Evolutionary conservation across 2,888 invertebrate species (phyloP).

Genomic region (Zelleria hepariella): DNA sequence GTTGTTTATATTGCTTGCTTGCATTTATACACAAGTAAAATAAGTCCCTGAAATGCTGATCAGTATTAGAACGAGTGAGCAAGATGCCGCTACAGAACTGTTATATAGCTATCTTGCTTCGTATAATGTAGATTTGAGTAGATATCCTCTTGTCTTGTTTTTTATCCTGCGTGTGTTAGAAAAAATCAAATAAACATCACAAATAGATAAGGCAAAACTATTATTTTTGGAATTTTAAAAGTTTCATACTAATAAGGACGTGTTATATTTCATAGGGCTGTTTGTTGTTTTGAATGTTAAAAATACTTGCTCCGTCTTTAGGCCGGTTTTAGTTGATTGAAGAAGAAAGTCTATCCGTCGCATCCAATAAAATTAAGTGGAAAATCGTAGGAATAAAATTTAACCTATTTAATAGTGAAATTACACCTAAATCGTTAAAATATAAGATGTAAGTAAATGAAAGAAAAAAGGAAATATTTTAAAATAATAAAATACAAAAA

Average conservation of each 20-base stretch:
- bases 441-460: not conserved
- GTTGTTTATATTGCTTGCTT: too few species aligned
- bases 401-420: not conserved
- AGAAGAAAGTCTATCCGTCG: slow-evolving; percentile 9
- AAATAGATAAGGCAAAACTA: too few species aligned
- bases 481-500: not conserved
- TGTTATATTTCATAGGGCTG: not conserved
- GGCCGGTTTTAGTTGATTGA: slow-evolving; percentile 12
- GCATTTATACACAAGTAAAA: too few species aligned
- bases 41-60: not conserved
- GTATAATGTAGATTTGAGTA: not conserved
- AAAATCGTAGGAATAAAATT: not conserved
- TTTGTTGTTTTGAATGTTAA: not conserved
- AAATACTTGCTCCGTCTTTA: slow-evolving; percentile 5
- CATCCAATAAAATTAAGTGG: slow-evolving; percentile 4
- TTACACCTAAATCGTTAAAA: not conserved
- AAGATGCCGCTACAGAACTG: not conserved
- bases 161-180: not conserved
- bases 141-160: not conserved
- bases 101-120: not conserved
- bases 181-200: not conserved
- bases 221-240: too few species aligned
- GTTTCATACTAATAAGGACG: too few species aligned
- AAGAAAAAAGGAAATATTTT: slow-evolving; percentile 1
- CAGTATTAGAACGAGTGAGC: not conserved